Evolutionary conservation across 2,888 invertebrate genomes (phyloP), one percentile per base, ranked within the genome.

Genomic region (Acrobasis consociella): DNA sequence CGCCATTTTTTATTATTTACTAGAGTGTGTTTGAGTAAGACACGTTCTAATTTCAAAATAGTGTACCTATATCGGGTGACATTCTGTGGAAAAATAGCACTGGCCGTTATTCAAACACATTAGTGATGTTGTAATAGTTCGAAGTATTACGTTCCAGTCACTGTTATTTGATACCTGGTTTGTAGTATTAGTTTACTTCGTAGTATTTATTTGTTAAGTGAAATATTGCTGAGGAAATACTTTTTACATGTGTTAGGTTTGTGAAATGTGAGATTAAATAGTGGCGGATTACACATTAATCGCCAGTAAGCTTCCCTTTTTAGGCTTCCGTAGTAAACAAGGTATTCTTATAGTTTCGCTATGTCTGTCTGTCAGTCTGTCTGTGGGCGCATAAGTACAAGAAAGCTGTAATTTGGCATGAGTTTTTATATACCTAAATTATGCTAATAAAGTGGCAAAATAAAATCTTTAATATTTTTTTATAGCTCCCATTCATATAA

Each of bases 101-200:
- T 56, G 56, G 42, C 56, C 56, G 56, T 56, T 56, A 42, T 42
- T 17, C 42, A 56, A 56, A 56, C 42, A 17, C 56, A 56, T 56
- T 42, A 56, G 56, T 56, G 56, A 56, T 42, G 56, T 16, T 56
- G 56, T 22, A 56, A 56, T 56, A 56, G 42, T 56, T 42, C 56
- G 42, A 42, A 56, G 56, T 56, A 42, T 56, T 42, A 39, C 22
- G 42, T 56, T 56, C 39, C 56, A 56, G 17, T 55, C 16, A 53
- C 39, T 56, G 55, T 39, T 56, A 56, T n/a, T 56, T 22, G 56
- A 56, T 56, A 56, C 17, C 22, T 17, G 42, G 17, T 46, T 17
- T 46, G 22, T 5, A 56, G 56, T 56, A 56, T 56, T 42, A 42
- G 11, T 13, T 56, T 42, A 56, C 42, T 17, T 42, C 42, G 39